Evolutionary conservation across 2,797 vertebrate genomes (phyloP).

Genomic region (Dipus sagitta): DNA sequence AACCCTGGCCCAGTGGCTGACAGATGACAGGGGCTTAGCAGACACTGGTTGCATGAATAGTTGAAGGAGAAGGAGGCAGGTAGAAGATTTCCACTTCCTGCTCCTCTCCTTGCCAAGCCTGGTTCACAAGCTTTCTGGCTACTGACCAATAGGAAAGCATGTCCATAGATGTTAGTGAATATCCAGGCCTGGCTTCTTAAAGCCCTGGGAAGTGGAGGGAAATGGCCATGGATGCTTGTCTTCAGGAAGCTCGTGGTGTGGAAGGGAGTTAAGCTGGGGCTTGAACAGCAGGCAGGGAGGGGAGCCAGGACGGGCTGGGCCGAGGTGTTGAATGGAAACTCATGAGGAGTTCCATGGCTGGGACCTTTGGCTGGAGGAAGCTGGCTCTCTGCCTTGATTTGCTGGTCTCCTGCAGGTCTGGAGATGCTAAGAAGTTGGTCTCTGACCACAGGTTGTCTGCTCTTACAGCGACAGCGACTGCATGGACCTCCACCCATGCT

Average conservation of each 20-base stretch:
- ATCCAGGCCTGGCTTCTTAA: background rate
- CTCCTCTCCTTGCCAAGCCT: background rate
- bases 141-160: background rate
- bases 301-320: no score
- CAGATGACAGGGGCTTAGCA: background rate
- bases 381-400: background rate
- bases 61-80: background rate
- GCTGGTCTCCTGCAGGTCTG: background rate
- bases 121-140: background rate
- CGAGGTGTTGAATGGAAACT: background rate
- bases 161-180: background rate
- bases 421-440: background rate
- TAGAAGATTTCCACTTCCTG: fast-evolving
- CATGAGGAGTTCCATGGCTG: background rate
- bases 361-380: background rate
- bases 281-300: background rate
- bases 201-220: background rate
- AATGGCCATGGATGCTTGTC: fast-evolving
- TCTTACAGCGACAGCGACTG: fast-evolving
- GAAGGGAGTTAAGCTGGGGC: background rate
- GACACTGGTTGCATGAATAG: background rate
- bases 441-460: background rate
- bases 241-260: background rate
- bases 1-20: background rate
- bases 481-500: fast-evolving